Base-by-base conservation (phyloP, 1,140 invertebrate species). In the Cylas formicarius region DNA sequence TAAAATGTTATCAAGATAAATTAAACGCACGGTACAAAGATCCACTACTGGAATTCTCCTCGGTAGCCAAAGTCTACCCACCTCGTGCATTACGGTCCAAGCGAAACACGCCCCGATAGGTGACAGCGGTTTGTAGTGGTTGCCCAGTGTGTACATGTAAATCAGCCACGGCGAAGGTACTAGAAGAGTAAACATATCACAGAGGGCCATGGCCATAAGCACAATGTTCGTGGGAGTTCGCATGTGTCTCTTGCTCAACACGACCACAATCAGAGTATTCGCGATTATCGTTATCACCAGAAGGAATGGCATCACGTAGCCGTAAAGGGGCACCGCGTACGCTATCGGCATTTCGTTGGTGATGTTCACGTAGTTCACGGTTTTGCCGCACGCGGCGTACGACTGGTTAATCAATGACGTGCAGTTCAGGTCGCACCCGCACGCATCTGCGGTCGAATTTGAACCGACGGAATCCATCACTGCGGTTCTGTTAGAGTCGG, bases 201-300 rank as follows among this genome's bases (percentile, higher is more conserved):
- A 88, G 1, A 96, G 73, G 0, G 92, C 91, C 90, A 96, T 95
- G 3, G 84, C 75, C 76, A 80, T 78, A 2, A 81, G 66, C 2
- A 97, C 91, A 31, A 82, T 79, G 66, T 97, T 97, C 5, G 91
- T 95, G 0, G 92, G 89, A 2, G 90, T 83, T 18, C 79, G 64
- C 80, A 83, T 82, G 53, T 81, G 80, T 21, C 78, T 68, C 48
- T 80, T 78, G 37, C 77, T 80, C n/a, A 83, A 62, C 1, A 84
- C 81, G 11, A 84, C 84, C 2, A 91, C 80, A 40, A 96, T 89
- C 2, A 94, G 69, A 0, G 86, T 87, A 68, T 96, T 96, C 17
- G 87, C 86, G 2, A 91, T 75, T n/a, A 90, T 81, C 1, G 91
- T 95, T 8, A 92, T 77, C 3, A 90, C 73, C 4, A 94, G 72